These are phyloP conservation scores for Drosophila mercatorum DNA, from an alignment of 2,888 invertebrate species.

Conservation along the genomic window DNA sequence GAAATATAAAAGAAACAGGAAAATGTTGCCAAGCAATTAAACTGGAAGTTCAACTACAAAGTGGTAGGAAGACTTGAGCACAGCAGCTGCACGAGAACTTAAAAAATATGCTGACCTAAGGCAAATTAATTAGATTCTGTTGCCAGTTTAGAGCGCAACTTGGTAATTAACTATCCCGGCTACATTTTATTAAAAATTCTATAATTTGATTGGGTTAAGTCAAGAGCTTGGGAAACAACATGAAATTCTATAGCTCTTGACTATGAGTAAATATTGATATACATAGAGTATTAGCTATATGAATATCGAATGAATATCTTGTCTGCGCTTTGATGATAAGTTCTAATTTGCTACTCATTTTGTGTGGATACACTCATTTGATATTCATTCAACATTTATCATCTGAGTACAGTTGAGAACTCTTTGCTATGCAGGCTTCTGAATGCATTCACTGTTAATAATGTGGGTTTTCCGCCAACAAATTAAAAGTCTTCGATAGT, in stretches of 20 bases:
- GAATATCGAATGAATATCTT: neutral
- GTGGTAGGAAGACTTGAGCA: constrained; percentile 24
- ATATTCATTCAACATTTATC: neutral
- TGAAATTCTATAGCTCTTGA: neutral
- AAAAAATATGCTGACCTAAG: constrained; percentile 20
- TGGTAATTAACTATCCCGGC: neutral
- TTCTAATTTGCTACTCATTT: neutral
- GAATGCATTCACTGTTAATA: too few species aligned
- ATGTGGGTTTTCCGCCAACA: neutral
- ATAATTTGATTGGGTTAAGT: neutral
- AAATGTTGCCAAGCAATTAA: constrained; percentile 50
- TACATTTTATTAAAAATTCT: neutral
- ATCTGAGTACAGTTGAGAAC: neutral
- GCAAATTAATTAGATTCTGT: constrained; percentile 31
- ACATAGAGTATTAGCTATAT: neutral
- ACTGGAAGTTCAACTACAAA: constrained; percentile 26
- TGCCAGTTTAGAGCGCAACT: neutral
- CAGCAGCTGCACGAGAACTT: constrained; percentile 23
- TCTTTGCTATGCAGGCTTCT: too few species aligned
- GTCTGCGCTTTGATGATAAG: neutral
- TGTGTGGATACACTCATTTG: neutral
- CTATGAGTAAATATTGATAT: neutral
- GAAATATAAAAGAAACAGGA: neutral
- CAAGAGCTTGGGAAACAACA: neutral
- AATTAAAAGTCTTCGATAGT: neutral